These are phyloP conservation scores for Nerophis lumbriciformis DNA, from an alignment of 2,113 vertebrate genomes.

Conservation along the genomic window DNA sequence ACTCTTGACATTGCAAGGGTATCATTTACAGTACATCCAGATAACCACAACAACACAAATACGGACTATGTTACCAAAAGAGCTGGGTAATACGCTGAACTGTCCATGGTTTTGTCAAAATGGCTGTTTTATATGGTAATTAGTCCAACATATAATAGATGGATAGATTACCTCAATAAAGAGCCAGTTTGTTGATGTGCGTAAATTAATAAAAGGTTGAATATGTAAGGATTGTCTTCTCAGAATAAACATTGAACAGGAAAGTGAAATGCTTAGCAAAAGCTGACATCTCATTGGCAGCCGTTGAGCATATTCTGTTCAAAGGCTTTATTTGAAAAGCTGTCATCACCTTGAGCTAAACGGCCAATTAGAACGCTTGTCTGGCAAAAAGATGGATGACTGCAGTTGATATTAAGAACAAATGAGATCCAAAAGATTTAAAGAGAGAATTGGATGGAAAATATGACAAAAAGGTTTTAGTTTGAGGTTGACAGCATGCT, in stretches of 20 bases:
- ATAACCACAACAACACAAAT: conserved; percentile 30
- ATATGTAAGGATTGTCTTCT: too few species aligned
- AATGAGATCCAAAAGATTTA: too few species aligned
- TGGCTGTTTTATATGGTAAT: neutral
- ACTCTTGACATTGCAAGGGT: conserved; percentile 50
- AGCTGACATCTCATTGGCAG: neutral
- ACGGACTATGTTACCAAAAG: neutral
- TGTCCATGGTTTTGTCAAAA: neutral
- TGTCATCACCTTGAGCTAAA: too few species aligned
- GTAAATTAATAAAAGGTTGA: too few species aligned
- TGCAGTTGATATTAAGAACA: neutral
- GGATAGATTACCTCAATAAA: too few species aligned
- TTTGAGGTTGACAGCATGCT: too few species aligned
- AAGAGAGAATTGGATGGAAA: too few species aligned
- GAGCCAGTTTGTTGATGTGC: too few species aligned
- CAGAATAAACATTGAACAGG: too few species aligned
- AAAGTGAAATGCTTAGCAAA: neutral
- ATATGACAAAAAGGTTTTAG: too few species aligned
- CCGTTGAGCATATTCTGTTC: neutral
- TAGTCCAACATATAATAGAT: neutral
- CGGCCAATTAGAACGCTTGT: neutral
- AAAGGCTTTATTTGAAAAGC: conserved; percentile 8
- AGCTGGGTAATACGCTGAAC: conserved; percentile 1
- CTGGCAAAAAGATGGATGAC: neutral
- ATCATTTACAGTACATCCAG: conserved; percentile 48